phyloP scores from a whole-genome alignment of 2,888 invertebrate species.

The Drepana falcataria region DNA sequence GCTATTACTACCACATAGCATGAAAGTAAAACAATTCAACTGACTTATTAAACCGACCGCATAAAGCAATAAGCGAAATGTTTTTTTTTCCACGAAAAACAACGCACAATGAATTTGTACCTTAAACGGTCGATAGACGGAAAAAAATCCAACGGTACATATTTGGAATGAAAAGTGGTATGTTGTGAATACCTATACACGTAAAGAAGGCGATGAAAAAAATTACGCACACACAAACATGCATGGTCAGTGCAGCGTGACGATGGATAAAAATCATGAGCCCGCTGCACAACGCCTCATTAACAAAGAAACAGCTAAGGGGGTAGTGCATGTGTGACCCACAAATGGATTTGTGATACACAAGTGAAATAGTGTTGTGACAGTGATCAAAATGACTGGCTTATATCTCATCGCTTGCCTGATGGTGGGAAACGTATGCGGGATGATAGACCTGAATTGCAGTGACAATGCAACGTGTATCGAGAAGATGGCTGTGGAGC shows the following conservation, averaged over 20 bases:
- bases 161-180: slow-evolving; percentile 60
- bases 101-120: slow-evolving; percentile 38
- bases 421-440: slow-evolving; percentile 47
- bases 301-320: slow-evolving; percentile 62
- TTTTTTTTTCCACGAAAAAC: slow-evolving; percentile 34
- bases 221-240: slow-evolving; percentile 49
- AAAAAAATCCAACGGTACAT: slow-evolving; percentile 38
- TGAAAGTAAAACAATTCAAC: slow-evolving; percentile 68
- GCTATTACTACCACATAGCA: slow-evolving; percentile 34
- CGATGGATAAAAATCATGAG: slow-evolving; percentile 72
- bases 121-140: slow-evolving; percentile 41
- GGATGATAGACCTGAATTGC: slow-evolving; percentile 68
- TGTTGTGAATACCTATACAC: slow-evolving; percentile 36
- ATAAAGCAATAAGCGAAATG: slow-evolving; percentile 33
- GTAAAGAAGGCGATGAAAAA: slow-evolving; percentile 48
- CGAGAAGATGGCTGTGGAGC: slow-evolving; percentile 67
- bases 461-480: slow-evolving; percentile 81
- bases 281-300: slow-evolving; percentile 57
- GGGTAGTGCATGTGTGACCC: slow-evolving; percentile 64
- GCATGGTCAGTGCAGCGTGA: slow-evolving; percentile 60
- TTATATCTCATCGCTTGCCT: slow-evolving; percentile 54
- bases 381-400: slow-evolving; percentile 65
- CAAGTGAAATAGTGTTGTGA: slow-evolving; percentile 39
- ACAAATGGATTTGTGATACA: slow-evolving; percentile 72
- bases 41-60: slow-evolving; percentile 44